A percentile compares a stretch with the other conserved stretches of the same genome.
phyloP scores from a whole-genome alignment of 2,113 vertebrate species.

The Naja naja region DNA sequence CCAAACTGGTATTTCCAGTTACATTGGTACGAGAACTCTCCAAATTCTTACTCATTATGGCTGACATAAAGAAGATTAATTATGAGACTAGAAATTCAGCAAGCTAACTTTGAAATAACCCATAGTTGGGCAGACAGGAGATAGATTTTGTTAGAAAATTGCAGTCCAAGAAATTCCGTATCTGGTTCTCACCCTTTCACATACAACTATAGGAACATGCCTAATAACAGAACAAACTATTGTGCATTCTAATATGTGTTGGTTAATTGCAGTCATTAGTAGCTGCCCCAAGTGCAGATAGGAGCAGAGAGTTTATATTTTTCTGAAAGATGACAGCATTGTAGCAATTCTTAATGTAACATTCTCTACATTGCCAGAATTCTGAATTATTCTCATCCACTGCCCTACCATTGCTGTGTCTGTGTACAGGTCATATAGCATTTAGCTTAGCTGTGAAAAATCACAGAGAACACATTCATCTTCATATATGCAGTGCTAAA shows the following conservation, averaged over 20 bases:
- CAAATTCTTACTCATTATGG: background rate
- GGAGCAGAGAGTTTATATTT: background rate
- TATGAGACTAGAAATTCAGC: background rate
- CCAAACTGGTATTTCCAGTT: background rate
- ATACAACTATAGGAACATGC: background rate
- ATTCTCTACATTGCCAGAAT: background rate
- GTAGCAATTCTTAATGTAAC: background rate
- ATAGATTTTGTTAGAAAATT: background rate
- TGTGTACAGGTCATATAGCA: background rate
- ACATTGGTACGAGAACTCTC: background rate
- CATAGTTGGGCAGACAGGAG: no score
- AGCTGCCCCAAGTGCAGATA: background rate
- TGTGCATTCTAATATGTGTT: background rate
- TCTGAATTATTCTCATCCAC: background rate
- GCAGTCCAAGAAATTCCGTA: background rate
- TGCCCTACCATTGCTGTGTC: background rate
- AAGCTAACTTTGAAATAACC: background rate
- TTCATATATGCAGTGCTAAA: background rate
- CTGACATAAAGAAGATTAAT: background rate
- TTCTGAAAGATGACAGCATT: background rate
- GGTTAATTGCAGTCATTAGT: background rate
- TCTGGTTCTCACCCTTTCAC: background rate
- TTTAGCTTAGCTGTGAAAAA: background rate
- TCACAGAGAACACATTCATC: background rate
- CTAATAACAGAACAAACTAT: background rate